Base-by-base conservation (phyloP, 2,113 vertebrate species). In the Engystomops pustulosus region DNA sequence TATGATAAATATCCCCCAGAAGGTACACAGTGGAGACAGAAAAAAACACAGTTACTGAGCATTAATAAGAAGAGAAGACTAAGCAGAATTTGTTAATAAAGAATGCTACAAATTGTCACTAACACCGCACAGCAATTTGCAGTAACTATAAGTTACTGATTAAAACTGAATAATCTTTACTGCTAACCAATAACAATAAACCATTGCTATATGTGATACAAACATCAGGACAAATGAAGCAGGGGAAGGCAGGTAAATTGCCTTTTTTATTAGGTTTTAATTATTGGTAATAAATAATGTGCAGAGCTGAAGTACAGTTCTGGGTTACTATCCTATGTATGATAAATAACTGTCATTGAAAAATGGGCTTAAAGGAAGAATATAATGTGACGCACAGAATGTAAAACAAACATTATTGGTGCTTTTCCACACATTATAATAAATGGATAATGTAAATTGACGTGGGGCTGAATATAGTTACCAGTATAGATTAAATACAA, bases 401-500 rank as follows among this genome's bases (percentile, higher is more conserved):
- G 30, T 18, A 41, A 20, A 4, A 53, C 18, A 41, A 17, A 14
- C 23, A 15, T 38, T 27, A 65, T 10, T 65, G 27, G 6, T 30
- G 15, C 58, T 36, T 69, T 49, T 23, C 15, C 20, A 23, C 6
- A 17, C 9, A 49, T 41, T 45, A 44, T 18, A 55, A 38, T 65
- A 32, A 69, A 32, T n/a, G 5, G 79, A 80, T 49, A n/a, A 68
- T 67, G 44, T n/a, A 34, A 14, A 34, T 17, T 51, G 41, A 3
- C 62, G 51, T n/a, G 18, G 15, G 30, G 2, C 58, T 6, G 10
- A 47, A 5, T 17, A 45, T 7, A 30, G 36, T 45, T 79, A 11
- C 14, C 77, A 6, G 36, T 65, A 45, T 45, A 65, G 58, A 79
- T 79, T 45, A 68, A 51, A 80, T 34, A 68, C 68, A 34, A 67